Base-by-base conservation (phyloP, 1,140 invertebrate genomes). In the Drosophila subpulchrella region DNA sequence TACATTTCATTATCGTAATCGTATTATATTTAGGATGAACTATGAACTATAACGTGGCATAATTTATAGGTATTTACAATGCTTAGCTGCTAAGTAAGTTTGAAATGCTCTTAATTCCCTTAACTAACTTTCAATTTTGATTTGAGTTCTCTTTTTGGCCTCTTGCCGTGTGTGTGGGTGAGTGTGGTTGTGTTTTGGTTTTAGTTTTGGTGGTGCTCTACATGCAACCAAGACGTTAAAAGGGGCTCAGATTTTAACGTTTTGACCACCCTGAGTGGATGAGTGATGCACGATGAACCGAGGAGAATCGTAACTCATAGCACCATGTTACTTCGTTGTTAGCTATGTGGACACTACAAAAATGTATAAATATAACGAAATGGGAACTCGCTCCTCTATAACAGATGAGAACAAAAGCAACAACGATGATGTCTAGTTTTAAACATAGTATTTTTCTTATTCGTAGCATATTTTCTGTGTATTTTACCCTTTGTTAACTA, bases 301-400 rank as follows among this genome's bases (percentile, higher is more conserved):
- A 47, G 68, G 65, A 17, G 65, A 70, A 84, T 71, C 51, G 73
- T 89, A 89, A 89, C 84, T 89, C 84, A 89, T 89, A 89, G 84
- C 84, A 89, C 84, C 84, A 89, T 89, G 72, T 84, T 90, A 89
- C 84, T 89, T 89, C 84, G 84, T 89, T 89, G 84, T 89, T 90
- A 84, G 83, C 81, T 61, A 79, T 75, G 61, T 67, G 60, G 42
- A 75, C 15, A 70, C 65, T 54, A 57, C 48, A 54, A 72, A 60
- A 20, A 15, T 39, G 11, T 70, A 61, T 46, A 55, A 60, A 41
- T 57, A 71, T 57, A 75, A 79, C 34, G 24, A 42, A 81, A 78
- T 20, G 55, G 44, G 48, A 53, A 48, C 58, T 42, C 17, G 17
- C 54, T 72, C 24, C 47, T 68, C 17, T 59, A 11, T 50, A 50